These are phyloP conservation scores for Hylyphantes graminicola DNA, from an alignment of 1,140 invertebrate genomes.

Conservation along the genomic window DNA sequence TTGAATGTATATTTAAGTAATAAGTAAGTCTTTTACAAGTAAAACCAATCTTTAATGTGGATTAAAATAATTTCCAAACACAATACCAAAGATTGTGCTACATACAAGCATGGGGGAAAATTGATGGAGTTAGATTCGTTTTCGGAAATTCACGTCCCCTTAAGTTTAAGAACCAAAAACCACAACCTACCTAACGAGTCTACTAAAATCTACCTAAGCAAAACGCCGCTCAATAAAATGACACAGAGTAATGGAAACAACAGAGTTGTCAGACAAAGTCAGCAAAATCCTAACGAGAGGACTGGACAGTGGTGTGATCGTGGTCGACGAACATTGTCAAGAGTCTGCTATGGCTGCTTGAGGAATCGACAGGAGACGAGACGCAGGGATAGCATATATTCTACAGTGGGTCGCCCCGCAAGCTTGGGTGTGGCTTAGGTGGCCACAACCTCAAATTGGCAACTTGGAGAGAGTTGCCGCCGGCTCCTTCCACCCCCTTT, in stretches of 20 bases:
- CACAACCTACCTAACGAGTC: no score
- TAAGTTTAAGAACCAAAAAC: no score
- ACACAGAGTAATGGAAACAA: constrained; percentile 5
- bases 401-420: constrained; percentile 15
- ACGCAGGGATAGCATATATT: constrained; percentile 61
- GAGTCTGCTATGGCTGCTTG: constrained; percentile 60
- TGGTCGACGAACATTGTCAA: constrained; percentile 60
- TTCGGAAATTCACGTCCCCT: no score
- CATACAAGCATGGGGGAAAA: no score
- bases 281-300: constrained; percentile 21
- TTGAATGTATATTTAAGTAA: no score
- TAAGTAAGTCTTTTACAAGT: no score
- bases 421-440: constrained; percentile 8
- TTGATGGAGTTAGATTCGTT: no score
- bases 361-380: constrained; percentile 62
- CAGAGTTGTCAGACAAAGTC: constrained; percentile 9
- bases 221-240: background rate
- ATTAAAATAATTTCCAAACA: no score
- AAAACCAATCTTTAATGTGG: no score
- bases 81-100: no score
- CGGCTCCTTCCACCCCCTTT: constrained; percentile 49
- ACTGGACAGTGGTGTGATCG: constrained; percentile 43
- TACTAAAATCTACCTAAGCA: constrained; percentile 8
- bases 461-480: constrained; percentile 51
- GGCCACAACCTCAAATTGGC: constrained; percentile 43